These are phyloP conservation scores for Nyleta sp. DNA, from an alignment of 2,888 invertebrate species.

Conservation along the genomic window DNA sequence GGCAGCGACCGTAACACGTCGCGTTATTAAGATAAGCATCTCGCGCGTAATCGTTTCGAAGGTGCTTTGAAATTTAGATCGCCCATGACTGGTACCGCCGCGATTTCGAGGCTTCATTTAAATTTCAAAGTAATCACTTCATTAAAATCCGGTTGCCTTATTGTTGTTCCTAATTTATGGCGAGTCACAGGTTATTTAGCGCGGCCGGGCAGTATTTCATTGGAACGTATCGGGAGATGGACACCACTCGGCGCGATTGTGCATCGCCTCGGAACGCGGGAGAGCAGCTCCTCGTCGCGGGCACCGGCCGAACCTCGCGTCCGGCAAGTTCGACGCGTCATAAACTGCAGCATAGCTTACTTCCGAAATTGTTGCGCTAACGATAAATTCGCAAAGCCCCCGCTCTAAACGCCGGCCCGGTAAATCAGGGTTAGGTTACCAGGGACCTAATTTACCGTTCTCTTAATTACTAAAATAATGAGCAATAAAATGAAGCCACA, in stretches of 20 bases:
- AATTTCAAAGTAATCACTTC: slow-evolving; percentile 64
- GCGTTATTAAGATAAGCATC: slow-evolving; percentile 65
- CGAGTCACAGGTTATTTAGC: slow-evolving; percentile 58
- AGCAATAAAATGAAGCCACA: too few species aligned
- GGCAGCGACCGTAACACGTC: slow-evolving; percentile 60
- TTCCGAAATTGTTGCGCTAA: too few species aligned
- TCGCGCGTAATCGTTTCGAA: slow-evolving; percentile 59
- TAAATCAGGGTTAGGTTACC: too few species aligned
- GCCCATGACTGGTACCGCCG: slow-evolving; percentile 49
- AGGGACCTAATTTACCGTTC: too few species aligned
- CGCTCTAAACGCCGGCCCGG: too few species aligned
- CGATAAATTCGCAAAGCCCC: too few species aligned
- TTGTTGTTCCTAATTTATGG: slow-evolving; percentile 57
- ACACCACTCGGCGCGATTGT: slow-evolving; percentile 25
- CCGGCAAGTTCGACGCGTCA: too few species aligned
- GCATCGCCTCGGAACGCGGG: slow-evolving; percentile 34
- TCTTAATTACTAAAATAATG: too few species aligned
- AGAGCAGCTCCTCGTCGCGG: too few species aligned
- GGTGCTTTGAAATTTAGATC: slow-evolving; percentile 63
- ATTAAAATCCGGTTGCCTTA: slow-evolving; percentile 60
- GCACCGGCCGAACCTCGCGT: too few species aligned
- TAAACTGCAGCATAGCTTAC: too few species aligned
- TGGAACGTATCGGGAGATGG: slow-evolving; percentile 46
- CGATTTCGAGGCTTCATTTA: slow-evolving; percentile 59
- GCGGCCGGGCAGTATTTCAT: slow-evolving; percentile 44